These are phyloP conservation scores for Lepus oiostolus DNA, from an alignment of 2,797 vertebrate species.

Conservation along the genomic window DNA sequence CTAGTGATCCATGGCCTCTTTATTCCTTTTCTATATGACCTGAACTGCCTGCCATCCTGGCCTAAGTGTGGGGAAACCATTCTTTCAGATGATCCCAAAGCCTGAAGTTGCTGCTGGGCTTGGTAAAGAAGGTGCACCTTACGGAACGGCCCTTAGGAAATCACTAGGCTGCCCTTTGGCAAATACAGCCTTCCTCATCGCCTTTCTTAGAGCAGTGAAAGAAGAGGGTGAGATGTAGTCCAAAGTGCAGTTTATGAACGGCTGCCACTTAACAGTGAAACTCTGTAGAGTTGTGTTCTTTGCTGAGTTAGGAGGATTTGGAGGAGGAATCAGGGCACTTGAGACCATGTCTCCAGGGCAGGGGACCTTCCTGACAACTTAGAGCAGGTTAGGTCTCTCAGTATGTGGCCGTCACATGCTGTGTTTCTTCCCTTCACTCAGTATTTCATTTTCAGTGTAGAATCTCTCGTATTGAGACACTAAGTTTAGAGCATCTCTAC, in stretches of 20 bases:
- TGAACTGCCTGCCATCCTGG: not conserved
- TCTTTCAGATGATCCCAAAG: not conserved
- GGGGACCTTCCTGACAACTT: not conserved
- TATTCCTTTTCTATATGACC: too few relatives aligned
- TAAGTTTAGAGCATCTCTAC: not conserved
- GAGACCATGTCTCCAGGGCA: not conserved
- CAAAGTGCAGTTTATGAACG: not conserved
- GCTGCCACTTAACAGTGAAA: not conserved
- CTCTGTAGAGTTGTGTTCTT: constrained; percentile 33
- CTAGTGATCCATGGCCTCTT: too few relatives aligned
- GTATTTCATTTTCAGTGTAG: not conserved
- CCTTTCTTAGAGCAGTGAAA: not conserved
- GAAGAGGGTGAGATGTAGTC: not conserved
- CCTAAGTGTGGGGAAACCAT: not conserved
- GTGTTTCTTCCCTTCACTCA: not conserved
- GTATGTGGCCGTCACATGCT: rapidly evolving
- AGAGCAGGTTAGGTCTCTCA: not conserved
- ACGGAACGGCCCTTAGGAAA: not conserved
- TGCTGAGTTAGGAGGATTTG: not conserved
- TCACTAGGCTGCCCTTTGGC: not conserved
- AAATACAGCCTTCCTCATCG: not conserved
- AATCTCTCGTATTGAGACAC: not conserved
- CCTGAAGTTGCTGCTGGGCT: not conserved
- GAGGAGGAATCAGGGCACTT: not conserved
- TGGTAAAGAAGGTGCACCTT: not conserved